Base-by-base conservation (phyloP, 2,888 invertebrate genomes). In the Archips crataeganus region DNA sequence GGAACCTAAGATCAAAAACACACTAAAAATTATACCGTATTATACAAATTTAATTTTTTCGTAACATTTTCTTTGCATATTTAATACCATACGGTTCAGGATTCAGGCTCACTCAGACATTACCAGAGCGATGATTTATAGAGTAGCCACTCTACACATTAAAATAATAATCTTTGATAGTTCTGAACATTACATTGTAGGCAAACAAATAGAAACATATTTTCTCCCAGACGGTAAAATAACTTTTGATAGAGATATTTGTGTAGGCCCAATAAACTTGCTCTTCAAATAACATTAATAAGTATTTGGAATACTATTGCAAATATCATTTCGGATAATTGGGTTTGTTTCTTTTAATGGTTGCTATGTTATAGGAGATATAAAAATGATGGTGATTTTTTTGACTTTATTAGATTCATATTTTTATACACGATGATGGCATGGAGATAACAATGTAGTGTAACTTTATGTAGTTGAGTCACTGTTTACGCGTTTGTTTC, bases 181-280 rank as follows among this genome's bases (percentile, higher is more conserved):
- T 79, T 81, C 78, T 76, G 77, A 84, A 83, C 78, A 78, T 86
- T 79, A 83, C 78, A 78, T 86, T 79, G 81, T 68, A 82, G 82
- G 82, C 82, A 84, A 88, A 85, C 86, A 89, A 90, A 90, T 84
- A 88, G 70, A 82, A 81, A 77, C 83, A 85, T 88, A 89, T 88
- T 87, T 89, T 88, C 88, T 86, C 84, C 80, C 78, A 80, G 80
- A 83, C 80, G 81, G 80, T 85, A 82, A 90, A 87, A 86, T 86
- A 88, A 87, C 85, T 87, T 89, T 90, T 86, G 85, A 89, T 89
- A 89, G n/a, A 86, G 85, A 86, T 89, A 88, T 89, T 90, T 88
- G 87, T 81, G 80, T 87, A 83, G 85, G 82, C 85, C 84, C 84
- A 85, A 83, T 81, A 86, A 86, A 84, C 87, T 84, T 77, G 79